Evolutionary conservation across 2,113 vertebrate species (phyloP), one percentile per base, ranked within the genome.

Genomic region (Rhabdomys dilectus): DNA sequence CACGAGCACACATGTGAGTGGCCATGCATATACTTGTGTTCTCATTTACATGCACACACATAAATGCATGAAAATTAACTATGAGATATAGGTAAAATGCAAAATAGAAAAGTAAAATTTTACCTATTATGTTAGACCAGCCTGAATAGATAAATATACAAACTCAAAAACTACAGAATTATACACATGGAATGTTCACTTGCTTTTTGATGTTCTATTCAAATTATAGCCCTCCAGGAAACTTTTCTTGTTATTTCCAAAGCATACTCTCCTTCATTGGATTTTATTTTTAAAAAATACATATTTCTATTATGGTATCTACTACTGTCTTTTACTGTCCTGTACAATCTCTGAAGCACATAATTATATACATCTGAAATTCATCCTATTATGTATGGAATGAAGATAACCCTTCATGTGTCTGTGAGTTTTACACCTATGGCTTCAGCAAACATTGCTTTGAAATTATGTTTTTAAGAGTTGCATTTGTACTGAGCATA

Each of bases 61-160:
- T 42, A 68, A 21, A 86, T 17, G 66, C 19, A 22, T 13, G 5
- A 68, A 48, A 36, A 45, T 53, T 68, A 36, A 89, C 45, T 86
- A 29, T 19, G 75, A 96, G 85, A 91, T 68, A 88, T 64, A 70
- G 48, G 56, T 93, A 93, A 97, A 97, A 97, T 82, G 89, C 89
- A 89, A 72, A 94, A 56, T 45, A 60, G 36, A 75, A 92, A 22
- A 80, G 48, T 70, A 82, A 92, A 96, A 88, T 92, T 85, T 93
- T 93, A 93, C 88, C 42, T 97, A 58, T 73, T 84, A n/a, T 11
- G 89, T 93, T 78, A 92, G 85, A 34, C 22, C 42, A 75, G 15
- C n/a, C 34, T 77, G 31, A 85, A 93, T 31, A 91, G 39, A 94
- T 89, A 85, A 91, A 95, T 72, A 62, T n/a, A 81, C 11, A 85